Percentiles rank a stretch among this genome's conserved stretches.
phyloP scores from a whole-genome alignment of 2,113 vertebrate genomes.

The Prionailurus bengalensis region DNA sequence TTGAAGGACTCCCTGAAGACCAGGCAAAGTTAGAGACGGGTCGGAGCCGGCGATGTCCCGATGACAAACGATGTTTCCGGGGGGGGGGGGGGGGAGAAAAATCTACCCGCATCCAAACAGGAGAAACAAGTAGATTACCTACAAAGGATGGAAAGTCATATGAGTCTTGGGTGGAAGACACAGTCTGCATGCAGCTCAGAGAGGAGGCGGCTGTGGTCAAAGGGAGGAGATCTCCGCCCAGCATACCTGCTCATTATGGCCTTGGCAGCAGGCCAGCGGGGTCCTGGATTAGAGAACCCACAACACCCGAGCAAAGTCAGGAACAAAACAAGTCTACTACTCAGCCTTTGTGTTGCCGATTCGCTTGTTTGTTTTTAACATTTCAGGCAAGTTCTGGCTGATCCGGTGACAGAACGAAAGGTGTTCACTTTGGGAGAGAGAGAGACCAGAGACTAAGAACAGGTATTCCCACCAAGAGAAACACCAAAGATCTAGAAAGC shows the following conservation, averaged over 20 bases:
- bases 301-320: background rate
- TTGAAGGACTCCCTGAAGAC: background rate
- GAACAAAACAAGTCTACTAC: rapidly evolving
- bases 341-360: background rate
- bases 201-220: background rate
- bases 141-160: rapidly evolving
- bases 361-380: background rate
- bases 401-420: rapidly evolving
- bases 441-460: background rate
- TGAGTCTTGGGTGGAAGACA: background rate
- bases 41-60: rapidly evolving
- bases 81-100: background rate
- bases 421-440: too few species aligned
- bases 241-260: background rate
- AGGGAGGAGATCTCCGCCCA: background rate
- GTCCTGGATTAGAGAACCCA: background rate
- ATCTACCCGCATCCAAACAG: background rate
- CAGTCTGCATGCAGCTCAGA: rapidly evolving
- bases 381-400: background rate
- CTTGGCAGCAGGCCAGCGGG: background rate
- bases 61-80: background rate
- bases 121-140: background rate
- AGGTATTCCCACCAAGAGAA: background rate
- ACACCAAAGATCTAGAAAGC: rapidly evolving
- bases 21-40: too few species aligned